Base-by-base conservation (phyloP, 2,797 vertebrate species). In the Ceryle rudis region DNA sequence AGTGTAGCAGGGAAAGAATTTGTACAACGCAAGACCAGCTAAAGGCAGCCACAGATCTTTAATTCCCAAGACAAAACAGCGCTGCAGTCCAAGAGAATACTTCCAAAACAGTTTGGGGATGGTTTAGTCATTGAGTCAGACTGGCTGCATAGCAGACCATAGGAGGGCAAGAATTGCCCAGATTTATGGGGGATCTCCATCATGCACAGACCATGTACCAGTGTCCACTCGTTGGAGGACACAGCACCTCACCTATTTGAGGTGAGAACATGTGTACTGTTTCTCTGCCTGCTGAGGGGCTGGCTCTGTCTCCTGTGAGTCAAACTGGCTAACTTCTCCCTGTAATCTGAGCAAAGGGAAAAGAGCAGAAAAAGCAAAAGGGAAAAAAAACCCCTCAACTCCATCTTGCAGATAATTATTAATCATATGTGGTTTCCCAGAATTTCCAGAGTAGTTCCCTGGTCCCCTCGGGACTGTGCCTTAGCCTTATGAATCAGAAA, bases 391-490 rank as follows among this genome's bases (percentile, higher is more conserved):
- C 1, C 2, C 2, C 2, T 60, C 35, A 28, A 5, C 42, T 88
- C 33, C 29, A 49, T 84, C 84, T 94, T 93, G 73, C 70, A 90
- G 73, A 35, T 95, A 60, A 89, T 83, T 96, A 72, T 82, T 95
- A 97, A 93, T 91, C 31, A 65, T 58, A 86, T 26, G 61, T 6
- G 0, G 55, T 89, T 91, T 73, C 35, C 71, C 62, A 93, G 77
- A 54, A 77, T 92, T 96, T 92, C 74, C 11, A 3, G 18, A 75
- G 29, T 44, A 79, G 33, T 66, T 77, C 57, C 60, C 88, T 62
- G 19, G 39, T 74, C 28, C 62, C 57, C 71, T 89, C 57, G 81
- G 64, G 65, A 92, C 29, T 81, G 16, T 21, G 42, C 22, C 12
- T 91, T 41, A 86, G n/a, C 29, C 29, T 69, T 81, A 85, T 67